Evolutionary conservation across 2,113 vertebrate species (phyloP), one percentile per base, ranked within the genome.

Genomic region (Cavia porcellus): DNA sequence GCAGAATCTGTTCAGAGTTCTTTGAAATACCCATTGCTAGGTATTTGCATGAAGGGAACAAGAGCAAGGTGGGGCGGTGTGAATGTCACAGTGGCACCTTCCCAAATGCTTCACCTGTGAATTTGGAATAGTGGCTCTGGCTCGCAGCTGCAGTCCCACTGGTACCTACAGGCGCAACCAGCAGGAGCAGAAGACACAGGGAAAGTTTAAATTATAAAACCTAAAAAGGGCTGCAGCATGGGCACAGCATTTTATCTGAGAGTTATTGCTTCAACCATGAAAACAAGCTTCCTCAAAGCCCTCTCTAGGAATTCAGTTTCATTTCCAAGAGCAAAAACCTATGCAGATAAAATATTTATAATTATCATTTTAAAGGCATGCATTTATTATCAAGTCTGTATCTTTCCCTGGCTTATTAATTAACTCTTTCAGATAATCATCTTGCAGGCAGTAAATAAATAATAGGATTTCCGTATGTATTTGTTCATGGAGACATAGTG

Each of bases 341-440:
- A 74, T 25, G 32, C 9, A 96, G 30, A 38, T 84, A 19, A 90
- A 77, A 59, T 82, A 87, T 84, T 57, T 95, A 66, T 57, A n/a
- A 70, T 86, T 32, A 66, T 38, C 2, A 93, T 86, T 85, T 74
- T 24, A 55, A 90, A 52, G 50, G 30, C 15, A 24, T 62, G 28
- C 15, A 83, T 35, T 93, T 91, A 66, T 87, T 55, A 64, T 94
- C 9, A 79, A 90, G 38, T 38, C 86, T 68, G 62, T 30, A 20
- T 72, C 45, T 90, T 91, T 7, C 6, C 38, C 50, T 95, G 42
- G 57, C 55, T 89, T 95, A 92, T 93, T 72, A 94, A 86, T 92
- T 75, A 89, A 92, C 15, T 85, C 57, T 79, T 94, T 17, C 87
- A 35, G 57, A 77, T 79, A 92, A 70, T 5, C 4, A 62, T 70